Evolutionary conservation across 2,797 vertebrate species (phyloP).

Genomic region (Heterohyrax brucei): DNA sequence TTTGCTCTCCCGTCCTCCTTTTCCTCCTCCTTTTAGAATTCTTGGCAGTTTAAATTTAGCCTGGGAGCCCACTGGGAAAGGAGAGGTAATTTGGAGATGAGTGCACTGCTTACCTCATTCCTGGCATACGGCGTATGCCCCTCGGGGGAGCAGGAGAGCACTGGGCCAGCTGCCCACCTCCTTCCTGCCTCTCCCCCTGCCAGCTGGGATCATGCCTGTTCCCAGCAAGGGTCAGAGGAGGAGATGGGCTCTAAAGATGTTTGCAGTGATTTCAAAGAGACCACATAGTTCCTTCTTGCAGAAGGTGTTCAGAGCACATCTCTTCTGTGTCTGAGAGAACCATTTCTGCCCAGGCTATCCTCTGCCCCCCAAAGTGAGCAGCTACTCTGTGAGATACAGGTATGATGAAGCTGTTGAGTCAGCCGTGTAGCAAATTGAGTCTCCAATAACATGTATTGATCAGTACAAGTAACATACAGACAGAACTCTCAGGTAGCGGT

Average conservation of each 20-base stretch:
- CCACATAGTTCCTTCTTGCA: background rate
- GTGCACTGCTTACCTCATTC: constrained; percentile 40
- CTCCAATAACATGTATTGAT: background rate
- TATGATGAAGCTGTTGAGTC: background rate
- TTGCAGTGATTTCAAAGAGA: background rate
- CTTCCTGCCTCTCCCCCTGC: constrained; percentile 7
- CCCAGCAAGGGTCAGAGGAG: background rate
- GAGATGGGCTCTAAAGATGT: background rate
- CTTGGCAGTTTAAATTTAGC: constrained; percentile 60
- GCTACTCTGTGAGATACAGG: background rate
- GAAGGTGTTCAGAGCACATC: background rate
- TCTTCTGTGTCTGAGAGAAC: background rate
- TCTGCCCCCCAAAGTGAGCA: background rate
- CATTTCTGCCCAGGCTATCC: background rate
- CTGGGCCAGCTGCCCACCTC: background rate
- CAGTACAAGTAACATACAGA: background rate
- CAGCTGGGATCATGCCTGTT: background rate
- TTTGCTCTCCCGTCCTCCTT: background rate
- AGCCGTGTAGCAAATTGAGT: background rate
- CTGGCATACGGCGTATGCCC: background rate
- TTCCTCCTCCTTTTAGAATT: background rate
- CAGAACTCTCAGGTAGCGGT: background rate
- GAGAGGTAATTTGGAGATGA: constrained; percentile 22
- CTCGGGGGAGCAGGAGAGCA: background rate
- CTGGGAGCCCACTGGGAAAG: background rate